Percentiles rank a stretch among this genome's conserved stretches.
Conservation (phyloP, 2,797 vertebrate genomes). For the Harpagifer antarcticus region DNA sequence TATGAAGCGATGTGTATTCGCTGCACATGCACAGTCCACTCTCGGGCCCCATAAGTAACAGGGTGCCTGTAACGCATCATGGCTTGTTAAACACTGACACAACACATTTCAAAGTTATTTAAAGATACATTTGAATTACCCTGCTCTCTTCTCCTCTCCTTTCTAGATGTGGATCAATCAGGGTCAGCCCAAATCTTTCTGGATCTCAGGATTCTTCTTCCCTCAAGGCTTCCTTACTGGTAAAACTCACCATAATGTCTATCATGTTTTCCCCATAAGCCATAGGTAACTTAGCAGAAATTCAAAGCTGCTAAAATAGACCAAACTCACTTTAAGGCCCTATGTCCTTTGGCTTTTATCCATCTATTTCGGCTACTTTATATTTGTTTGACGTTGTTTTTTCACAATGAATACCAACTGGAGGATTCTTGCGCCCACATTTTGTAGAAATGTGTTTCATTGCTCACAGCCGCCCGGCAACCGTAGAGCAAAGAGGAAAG, state of each 20-base stretch:
- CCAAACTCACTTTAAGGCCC: no score
- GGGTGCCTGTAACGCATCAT: constrained; percentile 24
- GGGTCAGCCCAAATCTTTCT: constrained; percentile 88
- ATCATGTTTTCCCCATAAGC: constrained; percentile 23
- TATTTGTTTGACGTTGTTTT: no score
- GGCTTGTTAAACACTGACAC: constrained; percentile 27
- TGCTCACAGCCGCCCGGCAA: no score
- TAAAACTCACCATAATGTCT: constrained; percentile 48
- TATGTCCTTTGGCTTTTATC: no score
- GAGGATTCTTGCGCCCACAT: no score
- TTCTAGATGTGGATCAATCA: constrained; percentile 82
- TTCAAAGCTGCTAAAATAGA: background rate
- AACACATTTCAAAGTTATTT: constrained; percentile 35
- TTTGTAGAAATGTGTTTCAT: no score
- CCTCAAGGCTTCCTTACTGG: constrained; percentile 89
- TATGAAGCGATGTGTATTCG: constrained; percentile 23
- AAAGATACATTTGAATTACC: constrained; percentile 27
- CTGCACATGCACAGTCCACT: constrained; percentile 28
- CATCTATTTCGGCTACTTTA: no score
- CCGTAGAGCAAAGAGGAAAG: no score
- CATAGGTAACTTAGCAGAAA: background rate
- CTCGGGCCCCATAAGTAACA: constrained; percentile 41
- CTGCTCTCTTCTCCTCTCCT: constrained; percentile 11
- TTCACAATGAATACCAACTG: no score
- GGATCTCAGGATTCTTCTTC: constrained; percentile 90